Conservation (phyloP, 2,113 vertebrate genomes). For the Acanthisitta chloris region DNA sequence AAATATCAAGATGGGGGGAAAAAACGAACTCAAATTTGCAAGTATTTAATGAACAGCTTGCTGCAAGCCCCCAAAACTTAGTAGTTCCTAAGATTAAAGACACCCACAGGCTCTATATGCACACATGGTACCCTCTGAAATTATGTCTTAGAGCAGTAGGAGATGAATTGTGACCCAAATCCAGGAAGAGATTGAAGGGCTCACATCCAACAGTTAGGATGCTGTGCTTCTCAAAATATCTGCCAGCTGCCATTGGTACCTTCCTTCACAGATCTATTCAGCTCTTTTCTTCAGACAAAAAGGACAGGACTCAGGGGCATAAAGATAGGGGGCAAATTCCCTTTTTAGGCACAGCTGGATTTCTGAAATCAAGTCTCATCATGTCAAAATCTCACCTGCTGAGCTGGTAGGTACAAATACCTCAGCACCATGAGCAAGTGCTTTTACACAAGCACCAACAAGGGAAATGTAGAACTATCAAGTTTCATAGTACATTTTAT, state of each 20-base stretch:
- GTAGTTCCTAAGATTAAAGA: not conserved
- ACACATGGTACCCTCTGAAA: not conserved
- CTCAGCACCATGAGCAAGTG: not conserved
- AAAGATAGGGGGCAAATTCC: not conserved
- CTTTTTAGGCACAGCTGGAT: not conserved
- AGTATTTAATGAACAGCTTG: not conserved
- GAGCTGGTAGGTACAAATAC: not conserved
- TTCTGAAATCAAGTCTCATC: not conserved
- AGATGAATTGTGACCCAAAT: conserved; percentile 3
- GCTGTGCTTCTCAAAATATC: conserved; percentile 4
- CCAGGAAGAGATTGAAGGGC: not conserved
- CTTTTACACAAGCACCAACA: not conserved
- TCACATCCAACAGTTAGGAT: not conserved
- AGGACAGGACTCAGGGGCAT: not conserved
- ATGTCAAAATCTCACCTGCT: not conserved
- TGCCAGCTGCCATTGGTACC: not conserved
- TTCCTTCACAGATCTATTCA: not conserved
- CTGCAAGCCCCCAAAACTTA: not conserved
- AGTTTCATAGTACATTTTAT: not conserved
- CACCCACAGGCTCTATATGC: not conserved
- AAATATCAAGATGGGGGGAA: not conserved
- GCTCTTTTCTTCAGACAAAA: not conserved
- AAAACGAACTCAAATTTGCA: not conserved
- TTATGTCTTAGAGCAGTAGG: not conserved
- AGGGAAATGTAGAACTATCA: not conserved